Conservation (phyloP, 2,888 invertebrate genomes). For the Colletes collaris region DNA sequence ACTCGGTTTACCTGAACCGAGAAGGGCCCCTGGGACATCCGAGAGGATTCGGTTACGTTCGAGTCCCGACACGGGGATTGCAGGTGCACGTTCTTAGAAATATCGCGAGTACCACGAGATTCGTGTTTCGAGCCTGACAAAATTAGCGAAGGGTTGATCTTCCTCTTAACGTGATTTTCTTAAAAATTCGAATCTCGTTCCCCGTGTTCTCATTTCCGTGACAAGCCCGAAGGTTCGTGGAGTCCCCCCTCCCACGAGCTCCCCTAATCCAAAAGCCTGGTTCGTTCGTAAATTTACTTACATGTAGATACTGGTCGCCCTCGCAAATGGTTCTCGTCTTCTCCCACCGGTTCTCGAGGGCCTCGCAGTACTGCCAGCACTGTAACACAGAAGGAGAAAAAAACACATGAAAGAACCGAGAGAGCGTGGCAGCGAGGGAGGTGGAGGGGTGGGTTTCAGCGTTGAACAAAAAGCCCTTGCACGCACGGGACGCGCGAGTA, state of each 20-base stretch:
- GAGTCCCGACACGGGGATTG: constrained; percentile 6
- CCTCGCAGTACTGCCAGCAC: constrained; percentile 81
- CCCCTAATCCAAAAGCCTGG: constrained; percentile 25
- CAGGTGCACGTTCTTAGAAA: constrained; percentile 5
- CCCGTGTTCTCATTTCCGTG: not conserved
- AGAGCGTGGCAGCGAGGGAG: constrained; percentile 36
- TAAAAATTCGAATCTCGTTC: not conserved
- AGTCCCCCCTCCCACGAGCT: not conserved
- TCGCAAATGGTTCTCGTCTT: constrained; percentile 78
- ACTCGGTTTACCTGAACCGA: constrained; percentile 47
- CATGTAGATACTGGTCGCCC: constrained; percentile 75
- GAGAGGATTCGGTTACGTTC: constrained; percentile 56
- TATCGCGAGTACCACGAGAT: not conserved
- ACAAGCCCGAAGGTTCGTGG: not conserved
- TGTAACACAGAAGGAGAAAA: constrained; percentile 74
- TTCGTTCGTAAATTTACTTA: constrained; percentile 69
- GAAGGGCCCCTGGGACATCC: constrained; percentile 53
- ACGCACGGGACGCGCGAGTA: constrained; percentile 56
- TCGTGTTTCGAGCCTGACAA: too few species aligned
- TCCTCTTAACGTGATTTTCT: too few species aligned
- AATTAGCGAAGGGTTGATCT: too few species aligned
- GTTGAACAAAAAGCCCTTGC: constrained; percentile 63
- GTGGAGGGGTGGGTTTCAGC: constrained; percentile 30
- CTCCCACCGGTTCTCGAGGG: constrained; percentile 79
- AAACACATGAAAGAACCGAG: constrained; percentile 45